A percentile compares a stretch with the other conserved stretches of the same genome.
Conservation (phyloP, 2,113 vertebrate species). For the Brienomyrus longianalis region DNA sequence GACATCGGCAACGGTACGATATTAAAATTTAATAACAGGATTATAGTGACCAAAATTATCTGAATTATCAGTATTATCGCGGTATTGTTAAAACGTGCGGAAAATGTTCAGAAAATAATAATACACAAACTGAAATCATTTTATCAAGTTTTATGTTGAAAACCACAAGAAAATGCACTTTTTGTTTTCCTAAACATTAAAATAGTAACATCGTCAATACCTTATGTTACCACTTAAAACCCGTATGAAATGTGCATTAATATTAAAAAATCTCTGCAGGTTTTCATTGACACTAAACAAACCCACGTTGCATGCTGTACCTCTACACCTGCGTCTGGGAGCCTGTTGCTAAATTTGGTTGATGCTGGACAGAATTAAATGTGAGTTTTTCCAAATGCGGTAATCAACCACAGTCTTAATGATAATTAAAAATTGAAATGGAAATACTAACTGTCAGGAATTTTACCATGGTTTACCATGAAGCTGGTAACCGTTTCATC, state of each 20-base stretch:
- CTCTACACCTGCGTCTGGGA: not conserved
- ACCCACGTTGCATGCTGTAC: not conserved
- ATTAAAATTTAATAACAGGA: no score
- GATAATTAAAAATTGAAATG: not conserved
- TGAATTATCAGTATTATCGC: no score
- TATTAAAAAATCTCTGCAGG: not conserved
- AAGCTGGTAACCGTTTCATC: not conserved
- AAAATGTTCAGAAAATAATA: no score
- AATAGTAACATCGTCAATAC: not conserved
- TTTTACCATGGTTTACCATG: not conserved
- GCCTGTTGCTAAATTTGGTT: not conserved
- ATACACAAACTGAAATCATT: no score
- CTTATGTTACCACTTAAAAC: no score
- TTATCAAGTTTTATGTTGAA: no score
- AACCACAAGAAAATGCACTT: no score
- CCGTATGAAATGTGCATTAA: not conserved
- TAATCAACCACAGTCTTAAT: not conserved
- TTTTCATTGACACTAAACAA: not conserved
- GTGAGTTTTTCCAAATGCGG: not conserved
- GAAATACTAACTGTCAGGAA: not conserved
- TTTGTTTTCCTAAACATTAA: not conserved
- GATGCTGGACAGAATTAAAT: not conserved
- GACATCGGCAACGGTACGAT: no score
- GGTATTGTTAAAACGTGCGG: no score
- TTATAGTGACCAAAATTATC: no score